phyloP scores from a whole-genome alignment of 2,888 invertebrate genomes.

The Trimorus sp. region DNA sequence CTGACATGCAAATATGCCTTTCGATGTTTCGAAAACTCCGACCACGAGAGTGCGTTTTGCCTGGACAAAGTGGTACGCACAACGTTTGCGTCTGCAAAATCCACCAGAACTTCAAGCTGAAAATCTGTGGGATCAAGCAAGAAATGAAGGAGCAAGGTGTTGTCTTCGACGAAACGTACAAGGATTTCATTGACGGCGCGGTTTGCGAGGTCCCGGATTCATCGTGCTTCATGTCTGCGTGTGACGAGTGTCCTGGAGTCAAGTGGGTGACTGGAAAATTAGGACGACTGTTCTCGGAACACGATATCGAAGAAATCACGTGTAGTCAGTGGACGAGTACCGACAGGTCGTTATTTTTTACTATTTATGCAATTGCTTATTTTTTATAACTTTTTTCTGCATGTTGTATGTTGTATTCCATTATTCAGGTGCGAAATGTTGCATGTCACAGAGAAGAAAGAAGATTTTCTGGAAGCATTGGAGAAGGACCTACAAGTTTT shows the following conservation, averaged over 20 bases:
- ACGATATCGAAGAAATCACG: neutral
- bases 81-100: constrained; percentile 18
- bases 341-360: constrained; percentile 5
- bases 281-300: neutral
- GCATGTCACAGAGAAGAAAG: neutral
- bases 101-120: constrained; percentile 13
- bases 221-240: neutral
- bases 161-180: neutral
- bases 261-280: neutral
- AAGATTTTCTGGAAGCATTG: neutral
- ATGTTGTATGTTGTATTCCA: neutral
- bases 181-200: neutral
- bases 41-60: constrained; percentile 5
- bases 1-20: constrained; percentile 8
- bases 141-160: neutral
- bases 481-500: neutral
- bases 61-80: constrained; percentile 28
- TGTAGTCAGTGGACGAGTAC: constrained; percentile 4
- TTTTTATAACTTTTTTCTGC: neutral
- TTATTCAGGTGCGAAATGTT: neutral
- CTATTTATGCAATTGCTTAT: neutral
- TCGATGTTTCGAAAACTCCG: constrained; percentile 8
- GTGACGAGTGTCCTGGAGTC: constrained; percentile 18
- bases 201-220: neutral
- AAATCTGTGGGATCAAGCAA: neutral